These are phyloP conservation scores for Fratercula arctica DNA, from an alignment of 2,797 vertebrate genomes.

Conservation along the genomic window DNA sequence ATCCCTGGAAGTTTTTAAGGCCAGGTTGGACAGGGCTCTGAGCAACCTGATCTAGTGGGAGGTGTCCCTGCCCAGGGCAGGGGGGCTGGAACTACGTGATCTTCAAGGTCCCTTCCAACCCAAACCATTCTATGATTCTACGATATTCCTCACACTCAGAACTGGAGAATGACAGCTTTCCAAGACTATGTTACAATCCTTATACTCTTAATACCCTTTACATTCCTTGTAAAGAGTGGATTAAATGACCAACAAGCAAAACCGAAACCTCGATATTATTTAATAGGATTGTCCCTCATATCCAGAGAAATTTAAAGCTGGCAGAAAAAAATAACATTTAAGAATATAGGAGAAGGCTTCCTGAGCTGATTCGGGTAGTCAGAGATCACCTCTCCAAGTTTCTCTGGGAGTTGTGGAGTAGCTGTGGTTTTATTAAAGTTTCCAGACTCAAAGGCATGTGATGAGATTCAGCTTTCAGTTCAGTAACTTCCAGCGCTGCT, in stretches of 20 bases:
- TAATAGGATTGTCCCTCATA: not conserved
- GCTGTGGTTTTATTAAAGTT: conserved; percentile 10
- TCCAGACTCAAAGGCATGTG: not conserved
- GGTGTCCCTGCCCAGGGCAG: too few relatives aligned
- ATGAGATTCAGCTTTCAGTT: conserved; percentile 34
- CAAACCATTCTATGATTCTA: too few relatives aligned
- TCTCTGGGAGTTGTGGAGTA: not conserved
- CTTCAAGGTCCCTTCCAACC: too few relatives aligned
- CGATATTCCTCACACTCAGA: not conserved
- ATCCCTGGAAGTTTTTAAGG: too few relatives aligned
- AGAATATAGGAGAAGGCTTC: not conserved
- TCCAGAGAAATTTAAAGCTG: not conserved
- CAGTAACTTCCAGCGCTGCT: not conserved
- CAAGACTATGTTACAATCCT: not conserved
- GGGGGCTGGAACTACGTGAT: too few relatives aligned
- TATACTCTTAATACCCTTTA: not conserved
- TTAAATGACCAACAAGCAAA: not conserved
- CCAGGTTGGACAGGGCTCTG: too few relatives aligned
- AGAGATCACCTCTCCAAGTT: not conserved
- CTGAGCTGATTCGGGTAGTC: not conserved
- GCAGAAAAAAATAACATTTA: not conserved
- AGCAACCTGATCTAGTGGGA: too few relatives aligned
- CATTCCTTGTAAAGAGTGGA: not conserved
- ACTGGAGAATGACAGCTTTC: not conserved
- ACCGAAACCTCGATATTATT: not conserved